Base-by-base conservation (phyloP, 1,140 invertebrate species). In the Drosophila pruinosa region DNA sequence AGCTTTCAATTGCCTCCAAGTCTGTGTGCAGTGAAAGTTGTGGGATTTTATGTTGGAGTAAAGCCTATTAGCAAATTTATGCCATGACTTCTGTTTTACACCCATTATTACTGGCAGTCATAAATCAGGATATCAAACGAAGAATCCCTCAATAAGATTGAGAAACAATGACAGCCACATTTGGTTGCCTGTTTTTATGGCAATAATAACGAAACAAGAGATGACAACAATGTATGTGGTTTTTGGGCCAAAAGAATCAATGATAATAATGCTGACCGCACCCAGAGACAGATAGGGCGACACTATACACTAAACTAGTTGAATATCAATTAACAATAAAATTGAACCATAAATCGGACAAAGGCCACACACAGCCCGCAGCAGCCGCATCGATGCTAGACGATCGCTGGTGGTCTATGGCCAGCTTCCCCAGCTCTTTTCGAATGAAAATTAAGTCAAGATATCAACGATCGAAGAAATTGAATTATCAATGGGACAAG, bases 251-350 rank as follows among this genome's bases (percentile, higher is more conserved):
- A 58, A 36, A 26, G 14, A 26, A 48, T 45, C 39, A 26, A 28
- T 62, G 47, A 52, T 52, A 47, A 47, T 41, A 22, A 28, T 7
- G 22, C 45, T 59, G 77, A 79, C 76, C 71, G 59, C 76, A 64
- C 76, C 76, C 71, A 45, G 48, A 28, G 36, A 41, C 8, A 28
- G n/a, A 62, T 12, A 22, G 19, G 19, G 10, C 41, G 19, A 52
- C 41, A 54, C 0, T 38, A 76, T 63, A 82, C 71, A 85, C 80
- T 82, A 86, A 89, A 89, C 86, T 89, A 89, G 86, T 89, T 89
- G 88, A 74, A 72, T 89, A 89, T 89, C 86, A 89, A 89, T 89
- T 89, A 89, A 89, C 86, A 89, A 89, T 89, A 86, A 89, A 89
- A 89, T 73, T 88, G 83, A 89, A 89, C 64, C 82, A 89, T 89